A percentile compares a stretch with the other conserved stretches of the same genome.
Evolutionary conservation across 1,140 invertebrate species (phyloP).

Genomic region (Pogonomyrmex californicus): DNA sequence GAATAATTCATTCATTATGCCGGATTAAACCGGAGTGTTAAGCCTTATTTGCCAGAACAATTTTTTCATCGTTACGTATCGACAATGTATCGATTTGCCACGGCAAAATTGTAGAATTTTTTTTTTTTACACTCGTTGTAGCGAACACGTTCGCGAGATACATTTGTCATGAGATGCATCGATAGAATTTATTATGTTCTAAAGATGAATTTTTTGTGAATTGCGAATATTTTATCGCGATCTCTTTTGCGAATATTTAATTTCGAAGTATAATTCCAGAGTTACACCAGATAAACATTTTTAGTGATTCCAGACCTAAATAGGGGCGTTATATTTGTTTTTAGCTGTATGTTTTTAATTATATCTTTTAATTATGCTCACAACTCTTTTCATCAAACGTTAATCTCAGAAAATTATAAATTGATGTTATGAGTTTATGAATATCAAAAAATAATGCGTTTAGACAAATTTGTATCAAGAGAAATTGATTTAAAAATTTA

Average conservation of each 20-base stretch:
- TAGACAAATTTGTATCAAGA: neutral
- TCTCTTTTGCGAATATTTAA: neutral
- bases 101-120: neutral
- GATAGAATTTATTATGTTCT: neutral
- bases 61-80: neutral
- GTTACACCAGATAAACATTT: neutral
- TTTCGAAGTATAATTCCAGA: neutral
- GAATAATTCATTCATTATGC: conserved; percentile 31
- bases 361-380: neutral
- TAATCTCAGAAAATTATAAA: too few species aligned
- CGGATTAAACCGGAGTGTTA: neutral
- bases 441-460: neutral
- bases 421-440: neutral
- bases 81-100: neutral
- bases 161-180: neutral
- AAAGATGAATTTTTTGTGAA: neutral
- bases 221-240: neutral
- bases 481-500: neutral
- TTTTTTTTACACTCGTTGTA: neutral
- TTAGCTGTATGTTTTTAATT: neutral
- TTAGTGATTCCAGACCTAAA: neutral
- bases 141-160: too few species aligned
- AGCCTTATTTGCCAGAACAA: neutral
- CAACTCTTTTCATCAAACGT: too few species aligned
- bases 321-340: neutral